These are phyloP conservation scores for Atethmia centrago DNA, from an alignment of 2,888 invertebrate species.

Conservation along the genomic window DNA sequence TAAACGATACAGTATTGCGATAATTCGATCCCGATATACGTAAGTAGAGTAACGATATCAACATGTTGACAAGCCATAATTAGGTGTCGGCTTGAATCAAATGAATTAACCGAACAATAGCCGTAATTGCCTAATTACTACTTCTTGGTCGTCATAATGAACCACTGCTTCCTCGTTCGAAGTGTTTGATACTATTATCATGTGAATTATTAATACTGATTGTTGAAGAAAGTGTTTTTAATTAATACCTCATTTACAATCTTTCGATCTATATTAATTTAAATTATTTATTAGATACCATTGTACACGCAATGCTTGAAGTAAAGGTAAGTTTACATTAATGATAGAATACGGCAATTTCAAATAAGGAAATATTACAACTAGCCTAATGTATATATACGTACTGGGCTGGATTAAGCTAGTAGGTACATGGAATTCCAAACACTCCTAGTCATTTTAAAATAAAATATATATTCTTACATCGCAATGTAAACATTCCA, in stretches of 20 bases:
- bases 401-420: background rate
- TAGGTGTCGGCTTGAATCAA: slow-evolving; percentile 29
- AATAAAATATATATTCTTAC: no score
- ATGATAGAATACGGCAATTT: background rate
- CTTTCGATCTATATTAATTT: slow-evolving; percentile 20
- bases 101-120: slow-evolving; percentile 54
- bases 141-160: slow-evolving; percentile 35
- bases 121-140: slow-evolving; percentile 38
- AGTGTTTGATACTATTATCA: slow-evolving; percentile 28
- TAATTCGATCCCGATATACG: slow-evolving; percentile 34
- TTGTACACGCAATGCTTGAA: slow-evolving; percentile 27
- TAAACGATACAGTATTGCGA: slow-evolving; percentile 41
- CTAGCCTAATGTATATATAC: background rate
- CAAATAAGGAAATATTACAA: no score
- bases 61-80: slow-evolving; percentile 44
- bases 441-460: no score
- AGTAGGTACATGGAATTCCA: background rate
- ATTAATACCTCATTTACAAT: slow-evolving; percentile 34
- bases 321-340: background rate
- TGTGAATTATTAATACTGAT: slow-evolving; percentile 24
- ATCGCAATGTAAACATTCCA: background rate
- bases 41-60: slow-evolving; percentile 42
- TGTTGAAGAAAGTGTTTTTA: slow-evolving; percentile 43
- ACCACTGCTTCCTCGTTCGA: slow-evolving; percentile 34
- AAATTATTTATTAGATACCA: slow-evolving; percentile 17